Base-by-base conservation (phyloP, 1,140 invertebrate species). In the Drosophila ironensis region DNA sequence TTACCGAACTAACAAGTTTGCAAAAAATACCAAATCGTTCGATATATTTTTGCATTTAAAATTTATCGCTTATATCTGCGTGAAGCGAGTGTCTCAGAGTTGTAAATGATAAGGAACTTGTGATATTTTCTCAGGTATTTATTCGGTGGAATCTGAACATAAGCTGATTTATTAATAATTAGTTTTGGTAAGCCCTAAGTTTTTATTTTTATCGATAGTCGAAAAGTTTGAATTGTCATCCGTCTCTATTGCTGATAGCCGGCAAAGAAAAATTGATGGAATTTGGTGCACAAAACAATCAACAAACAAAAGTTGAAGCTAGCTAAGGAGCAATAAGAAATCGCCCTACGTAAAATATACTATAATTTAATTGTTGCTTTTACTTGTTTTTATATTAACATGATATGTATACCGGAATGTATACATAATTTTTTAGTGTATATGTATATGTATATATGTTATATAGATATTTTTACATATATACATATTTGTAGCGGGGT, bases 241-340 rank as follows among this genome's bases (percentile, higher is more conserved):
- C 33, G 14, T 37, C 33, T 20, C 27, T 30, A 30, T 3, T 47
- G 27, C n/a, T 51, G 35, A 38, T 50, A 25, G 33, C 48, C 48
- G 48, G 48, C 22, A 40, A 12, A 12, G 48, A 20, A 51, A 40
- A 11, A 19, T 38, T 38, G 28, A 38, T 38, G 14, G 14, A 25
- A 35, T 35, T 22, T 35, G 27, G 46, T 52, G 35, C 16, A 9
- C 37, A 20, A 19, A 40, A 19, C 14, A 11, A 20, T 41, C 7
- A 52, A 52, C 17, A 52, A 52, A 7, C n/a, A 7, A 16, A 14
- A 11, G 9, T n/a, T 44, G 42, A 4, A 1, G 17, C 6, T 7
- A 11, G 12, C 11, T 6, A 19, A 30, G 17, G 19, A 8, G n/a
- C 9, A 0, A 11, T 30, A 3, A 16, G 12, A 19, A 19, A 52